Evolutionary conservation across 2,797 vertebrate species (phyloP).

Genomic region (Parauchenoglanis punctatus): DNA sequence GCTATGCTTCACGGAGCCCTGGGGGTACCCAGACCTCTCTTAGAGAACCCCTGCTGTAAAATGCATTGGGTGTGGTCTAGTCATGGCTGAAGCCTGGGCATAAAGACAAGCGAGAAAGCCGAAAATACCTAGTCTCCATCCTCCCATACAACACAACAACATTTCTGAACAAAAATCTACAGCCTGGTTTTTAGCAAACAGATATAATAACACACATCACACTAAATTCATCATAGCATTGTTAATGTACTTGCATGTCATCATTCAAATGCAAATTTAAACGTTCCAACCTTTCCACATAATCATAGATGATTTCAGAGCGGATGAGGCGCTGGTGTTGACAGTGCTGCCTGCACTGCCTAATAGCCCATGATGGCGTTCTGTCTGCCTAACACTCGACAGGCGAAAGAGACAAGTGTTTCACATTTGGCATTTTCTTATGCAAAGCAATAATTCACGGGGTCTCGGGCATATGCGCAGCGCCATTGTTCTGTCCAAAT

Average conservation of each 20-base stretch:
- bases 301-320: constrained; percentile 60
- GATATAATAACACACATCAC: constrained; percentile 53
- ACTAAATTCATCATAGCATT: constrained; percentile 55
- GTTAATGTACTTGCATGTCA: constrained; percentile 56
- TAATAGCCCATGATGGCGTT: constrained; percentile 62
- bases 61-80: not conserved
- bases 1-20: not conserved
- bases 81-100: not conserved
- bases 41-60: constrained; percentile 3
- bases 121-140: constrained; percentile 9
- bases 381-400: constrained; percentile 49
- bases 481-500: constrained; percentile 71
- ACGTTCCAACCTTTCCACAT: constrained; percentile 61
- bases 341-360: constrained; percentile 49
- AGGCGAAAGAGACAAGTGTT: constrained; percentile 57
- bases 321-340: constrained; percentile 55
- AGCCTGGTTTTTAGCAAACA: constrained; percentile 46
- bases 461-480: constrained; percentile 68
- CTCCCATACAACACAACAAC: not conserved
- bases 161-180: constrained; percentile 34
- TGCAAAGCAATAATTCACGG: constrained; percentile 69
- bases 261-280: constrained; percentile 62
- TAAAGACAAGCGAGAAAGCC: not conserved
- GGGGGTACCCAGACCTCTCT: not conserved
- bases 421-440: constrained; percentile 67